Percentiles rank a stretch among this genome's conserved stretches.
phyloP scores from a whole-genome alignment of 2,888 invertebrate genomes.

The Sycophila texana region DNA sequence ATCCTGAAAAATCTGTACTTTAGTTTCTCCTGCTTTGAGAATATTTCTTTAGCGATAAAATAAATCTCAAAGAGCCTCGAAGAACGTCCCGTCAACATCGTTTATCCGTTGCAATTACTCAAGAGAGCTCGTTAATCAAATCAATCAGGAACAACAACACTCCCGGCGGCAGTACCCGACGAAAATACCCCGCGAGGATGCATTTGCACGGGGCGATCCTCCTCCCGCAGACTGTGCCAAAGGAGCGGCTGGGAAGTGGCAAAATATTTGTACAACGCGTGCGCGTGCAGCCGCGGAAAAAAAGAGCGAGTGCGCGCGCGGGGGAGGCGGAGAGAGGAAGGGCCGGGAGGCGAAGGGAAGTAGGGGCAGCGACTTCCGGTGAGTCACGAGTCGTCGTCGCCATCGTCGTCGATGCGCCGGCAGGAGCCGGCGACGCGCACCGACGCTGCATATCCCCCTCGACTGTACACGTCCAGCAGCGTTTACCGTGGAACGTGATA shows the following conservation, averaged over 20 bases:
- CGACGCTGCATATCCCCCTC: neutral
- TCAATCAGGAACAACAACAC: too few species aligned
- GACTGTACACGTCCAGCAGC: neutral
- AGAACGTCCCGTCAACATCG: too few species aligned
- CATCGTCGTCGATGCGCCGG: neutral
- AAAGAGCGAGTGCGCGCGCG: constrained; percentile 45
- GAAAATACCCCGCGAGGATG: too few species aligned
- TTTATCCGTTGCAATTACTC: too few species aligned
- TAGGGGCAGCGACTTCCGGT: constrained; percentile 70
- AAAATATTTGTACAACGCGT: constrained; percentile 45
- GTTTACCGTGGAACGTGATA: neutral
- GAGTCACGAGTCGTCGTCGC: constrained; percentile 63
- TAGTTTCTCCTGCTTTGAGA: too few species aligned
- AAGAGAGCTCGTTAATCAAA: too few species aligned
- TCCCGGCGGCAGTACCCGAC: too few species aligned
- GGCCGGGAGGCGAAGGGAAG: constrained; percentile 57
- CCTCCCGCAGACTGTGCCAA: too few species aligned
- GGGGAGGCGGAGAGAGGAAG: constrained; percentile 47
- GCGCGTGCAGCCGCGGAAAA: neutral
- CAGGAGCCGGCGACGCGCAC: constrained; percentile 9
- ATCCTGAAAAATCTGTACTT: too few species aligned
- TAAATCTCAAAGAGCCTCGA: too few species aligned
- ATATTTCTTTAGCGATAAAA: too few species aligned
- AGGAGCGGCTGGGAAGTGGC: constrained; percentile 11
- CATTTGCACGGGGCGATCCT: too few species aligned